These are phyloP conservation scores for Drosophila limbata DNA, from an alignment of 2,888 invertebrate species.

Conservation along the genomic window DNA sequence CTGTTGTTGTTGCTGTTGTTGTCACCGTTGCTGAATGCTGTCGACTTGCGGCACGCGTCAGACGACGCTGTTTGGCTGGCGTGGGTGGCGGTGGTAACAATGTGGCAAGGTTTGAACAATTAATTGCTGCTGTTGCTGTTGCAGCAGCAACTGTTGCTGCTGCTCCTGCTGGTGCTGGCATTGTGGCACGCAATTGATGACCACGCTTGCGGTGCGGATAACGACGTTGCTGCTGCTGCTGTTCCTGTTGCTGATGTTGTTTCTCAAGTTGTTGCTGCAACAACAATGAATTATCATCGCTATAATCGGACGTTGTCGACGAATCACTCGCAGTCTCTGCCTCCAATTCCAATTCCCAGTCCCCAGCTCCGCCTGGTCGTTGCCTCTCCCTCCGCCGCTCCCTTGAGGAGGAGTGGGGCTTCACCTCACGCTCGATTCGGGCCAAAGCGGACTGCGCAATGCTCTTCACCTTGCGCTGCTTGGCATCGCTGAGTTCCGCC, in stretches of 20 bases:
- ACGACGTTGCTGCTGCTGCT: constrained; percentile 9
- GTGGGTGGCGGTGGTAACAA: neutral
- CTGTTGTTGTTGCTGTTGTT: neutral
- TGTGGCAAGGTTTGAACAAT: neutral
- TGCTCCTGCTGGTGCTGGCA: constrained; percentile 45
- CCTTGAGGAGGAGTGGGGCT: constrained; percentile 16
- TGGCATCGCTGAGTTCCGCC: constrained; percentile 47
- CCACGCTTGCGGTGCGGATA: constrained; percentile 46
- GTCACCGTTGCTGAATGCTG: neutral
- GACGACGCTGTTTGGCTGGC: constrained; percentile 42
- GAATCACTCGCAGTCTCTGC: neutral
- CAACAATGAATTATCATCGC: neutral
- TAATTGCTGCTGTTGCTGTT: neutral
- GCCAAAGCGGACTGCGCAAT: constrained; percentile 52
- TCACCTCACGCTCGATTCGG: constrained; percentile 55
- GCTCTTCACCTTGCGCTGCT: constrained; percentile 44
- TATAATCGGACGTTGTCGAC: neutral
- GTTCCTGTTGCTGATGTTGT: neutral
- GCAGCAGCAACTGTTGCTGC: neutral
- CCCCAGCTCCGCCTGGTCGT: too few relatives aligned
- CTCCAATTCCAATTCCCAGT: neutral
- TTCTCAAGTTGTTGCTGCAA: neutral
- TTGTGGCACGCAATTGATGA: constrained; percentile 53
- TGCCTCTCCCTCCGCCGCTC: neutral
- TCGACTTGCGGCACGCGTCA: constrained; percentile 50